Evolutionary conservation across 2,113 vertebrate species (phyloP).

Genomic region (Circaetus gallicus): DNA sequence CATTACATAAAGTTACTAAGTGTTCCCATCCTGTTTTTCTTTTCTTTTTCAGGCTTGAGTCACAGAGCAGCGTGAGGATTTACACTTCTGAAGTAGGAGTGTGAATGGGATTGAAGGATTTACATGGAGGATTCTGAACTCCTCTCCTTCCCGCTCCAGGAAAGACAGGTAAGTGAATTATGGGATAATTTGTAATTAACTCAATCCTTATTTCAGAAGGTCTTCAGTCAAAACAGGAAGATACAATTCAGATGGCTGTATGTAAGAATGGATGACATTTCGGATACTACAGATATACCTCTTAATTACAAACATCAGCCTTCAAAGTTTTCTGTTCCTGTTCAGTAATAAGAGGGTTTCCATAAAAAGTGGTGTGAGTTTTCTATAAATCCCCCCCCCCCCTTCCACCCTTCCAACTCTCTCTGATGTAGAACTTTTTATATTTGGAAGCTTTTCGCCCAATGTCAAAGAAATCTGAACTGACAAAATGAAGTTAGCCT

Average conservation of each 20-base stretch:
- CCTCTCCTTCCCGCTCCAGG: conserved; percentile 42
- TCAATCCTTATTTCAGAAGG: conserved; percentile 3
- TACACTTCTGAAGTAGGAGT: background rate
- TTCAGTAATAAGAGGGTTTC: background rate
- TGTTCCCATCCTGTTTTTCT: background rate
- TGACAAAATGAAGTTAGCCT: background rate
- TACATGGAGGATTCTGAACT: conserved; percentile 1
- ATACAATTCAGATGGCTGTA: conserved; percentile 6
- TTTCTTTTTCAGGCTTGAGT: conserved; percentile 47
- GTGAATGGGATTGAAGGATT: conserved; percentile 35
- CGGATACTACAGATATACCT: background rate
- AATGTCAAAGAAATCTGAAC: background rate
- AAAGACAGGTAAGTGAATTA: conserved; percentile 44
- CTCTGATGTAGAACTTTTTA: background rate
- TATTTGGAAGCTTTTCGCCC: background rate
- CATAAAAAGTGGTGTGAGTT: background rate
- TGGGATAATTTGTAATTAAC: conserved; percentile 29
- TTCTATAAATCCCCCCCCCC: background rate
- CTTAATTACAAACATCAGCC: background rate
- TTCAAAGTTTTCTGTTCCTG: background rate
- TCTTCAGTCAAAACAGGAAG: conserved; percentile 57
- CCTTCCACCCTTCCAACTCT: background rate
- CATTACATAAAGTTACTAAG: background rate
- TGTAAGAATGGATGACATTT: background rate
- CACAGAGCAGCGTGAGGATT: background rate